Conservation (phyloP, 2,888 invertebrate species). For the Eueremaeus valkanovi region DNA sequence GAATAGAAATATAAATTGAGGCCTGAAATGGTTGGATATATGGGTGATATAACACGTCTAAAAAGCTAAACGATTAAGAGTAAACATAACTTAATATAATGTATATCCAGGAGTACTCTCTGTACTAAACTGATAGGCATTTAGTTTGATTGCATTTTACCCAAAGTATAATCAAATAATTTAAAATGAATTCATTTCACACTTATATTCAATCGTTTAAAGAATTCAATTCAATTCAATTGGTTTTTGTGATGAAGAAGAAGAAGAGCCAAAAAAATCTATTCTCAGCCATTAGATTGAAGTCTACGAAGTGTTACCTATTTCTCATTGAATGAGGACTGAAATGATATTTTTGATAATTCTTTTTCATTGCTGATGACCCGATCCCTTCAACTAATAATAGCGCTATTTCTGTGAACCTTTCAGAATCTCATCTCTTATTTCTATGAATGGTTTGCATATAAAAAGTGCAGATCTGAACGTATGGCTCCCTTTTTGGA, state of each 20-base stretch:
- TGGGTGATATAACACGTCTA: too few relatives aligned
- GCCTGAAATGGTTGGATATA: too few relatives aligned
- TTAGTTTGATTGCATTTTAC: constrained; percentile 20
- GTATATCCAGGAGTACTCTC: too few relatives aligned
- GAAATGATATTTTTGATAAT: constrained; percentile 19
- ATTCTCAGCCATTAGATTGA: neutral
- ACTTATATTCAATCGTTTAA: neutral
- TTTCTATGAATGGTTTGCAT: neutral
- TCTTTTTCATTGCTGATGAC: neutral
- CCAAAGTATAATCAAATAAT: constrained; percentile 21
- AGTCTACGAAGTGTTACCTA: neutral
- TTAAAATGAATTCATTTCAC: neutral
- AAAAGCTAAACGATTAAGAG: constrained; percentile 7
- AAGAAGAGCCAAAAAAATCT: too few relatives aligned
- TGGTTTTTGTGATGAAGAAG: neutral
- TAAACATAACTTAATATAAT: too few relatives aligned
- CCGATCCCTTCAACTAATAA: constrained; percentile 11
- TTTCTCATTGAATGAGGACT: neutral
- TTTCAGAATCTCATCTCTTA: neutral
- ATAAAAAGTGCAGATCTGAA: constrained; percentile 1
- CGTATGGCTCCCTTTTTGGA: constrained; percentile 22
- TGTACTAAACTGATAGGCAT: neutral
- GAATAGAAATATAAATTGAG: too few relatives aligned
- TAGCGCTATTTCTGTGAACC: neutral
- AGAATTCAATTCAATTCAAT: neutral